Conservation (phyloP, 2,113 vertebrate genomes). For the Atherinomorus stipes region DNA sequence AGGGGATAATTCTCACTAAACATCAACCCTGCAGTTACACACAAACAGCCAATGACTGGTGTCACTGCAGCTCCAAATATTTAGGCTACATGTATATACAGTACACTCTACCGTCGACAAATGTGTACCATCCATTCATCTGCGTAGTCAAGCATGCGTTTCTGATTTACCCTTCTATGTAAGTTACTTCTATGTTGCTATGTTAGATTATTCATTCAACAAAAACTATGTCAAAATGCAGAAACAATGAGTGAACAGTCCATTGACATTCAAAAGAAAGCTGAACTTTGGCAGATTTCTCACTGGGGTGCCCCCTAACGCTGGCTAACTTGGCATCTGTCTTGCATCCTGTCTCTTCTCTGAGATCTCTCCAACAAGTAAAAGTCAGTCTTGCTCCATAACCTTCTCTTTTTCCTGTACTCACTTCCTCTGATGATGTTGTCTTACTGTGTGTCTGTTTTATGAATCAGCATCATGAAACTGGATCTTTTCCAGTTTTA, state of each 20-base stretch:
- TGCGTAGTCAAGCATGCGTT: not conserved
- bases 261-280: no score
- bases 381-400: no score
- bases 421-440: no score
- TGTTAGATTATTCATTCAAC: constrained; percentile 22
- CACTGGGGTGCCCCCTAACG: no score
- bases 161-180: not conserved
- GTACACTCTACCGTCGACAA: constrained; percentile 21
- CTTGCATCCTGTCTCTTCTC: no score
- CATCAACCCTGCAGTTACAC: constrained; percentile 53
- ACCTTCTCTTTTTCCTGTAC: no score
- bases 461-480: no score
- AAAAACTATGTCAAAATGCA: not conserved
- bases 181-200: constrained; percentile 57
- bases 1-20: constrained; percentile 29
- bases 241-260: not conserved
- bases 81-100: constrained; percentile 39
- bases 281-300: no score
- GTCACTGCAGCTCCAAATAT: constrained; percentile 66
- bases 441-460: no score
- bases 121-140: constrained; percentile 5
- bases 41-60: constrained; percentile 43
- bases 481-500: no score
- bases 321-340: no score
- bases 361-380: no score